Percentiles rank a stretch among this genome's conserved stretches.
Conservation (phyloP, 2,113 vertebrate genomes). For the Brienomyrus brachyistius region DNA sequence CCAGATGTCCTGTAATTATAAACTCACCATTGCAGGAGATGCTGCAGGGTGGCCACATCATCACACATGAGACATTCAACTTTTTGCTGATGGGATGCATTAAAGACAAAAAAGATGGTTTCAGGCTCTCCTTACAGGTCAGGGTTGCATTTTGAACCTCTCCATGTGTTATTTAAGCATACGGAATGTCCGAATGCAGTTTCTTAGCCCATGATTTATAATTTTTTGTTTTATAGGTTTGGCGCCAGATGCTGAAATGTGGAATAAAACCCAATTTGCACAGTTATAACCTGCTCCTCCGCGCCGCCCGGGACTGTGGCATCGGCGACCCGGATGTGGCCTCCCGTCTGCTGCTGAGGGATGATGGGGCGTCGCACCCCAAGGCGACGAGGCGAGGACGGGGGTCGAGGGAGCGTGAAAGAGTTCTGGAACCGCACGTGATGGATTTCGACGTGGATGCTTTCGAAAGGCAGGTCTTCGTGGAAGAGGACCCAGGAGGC, state of each 20-base stretch:
- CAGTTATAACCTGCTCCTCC: constrained; percentile 78
- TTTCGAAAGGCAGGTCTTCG: constrained; percentile 67
- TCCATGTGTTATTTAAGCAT: neutral
- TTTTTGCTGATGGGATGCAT: constrained; percentile 85
- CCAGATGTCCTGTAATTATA: neutral
- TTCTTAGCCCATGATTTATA: neutral
- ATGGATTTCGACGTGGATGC: constrained; percentile 55
- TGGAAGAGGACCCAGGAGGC: constrained; percentile 22
- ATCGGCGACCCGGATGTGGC: constrained; percentile 66
- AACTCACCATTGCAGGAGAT: constrained; percentile 68
- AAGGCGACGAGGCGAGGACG: constrained; percentile 23
- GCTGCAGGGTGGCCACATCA: constrained; percentile 66
- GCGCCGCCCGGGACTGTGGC: constrained; percentile 76
- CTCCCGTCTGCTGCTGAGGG: constrained; percentile 57
- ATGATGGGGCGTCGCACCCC: neutral
- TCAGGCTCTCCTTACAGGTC: constrained; percentile 82
- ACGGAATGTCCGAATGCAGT: neutral
- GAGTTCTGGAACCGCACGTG: neutral
- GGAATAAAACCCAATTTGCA: constrained; percentile 66
- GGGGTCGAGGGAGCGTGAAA: constrained; percentile 21
- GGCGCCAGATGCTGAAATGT: constrained; percentile 78
- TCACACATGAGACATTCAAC: constrained; percentile 80
- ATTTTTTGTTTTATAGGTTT: constrained; percentile 63
- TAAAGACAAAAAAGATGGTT: constrained; percentile 73
- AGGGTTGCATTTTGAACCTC: neutral